Percentiles rank a stretch among this genome's conserved stretches.
These are phyloP conservation scores for Ceuthmochares aereus DNA, from an alignment of 2,113 vertebrate genomes.

Conservation along the genomic window DNA sequence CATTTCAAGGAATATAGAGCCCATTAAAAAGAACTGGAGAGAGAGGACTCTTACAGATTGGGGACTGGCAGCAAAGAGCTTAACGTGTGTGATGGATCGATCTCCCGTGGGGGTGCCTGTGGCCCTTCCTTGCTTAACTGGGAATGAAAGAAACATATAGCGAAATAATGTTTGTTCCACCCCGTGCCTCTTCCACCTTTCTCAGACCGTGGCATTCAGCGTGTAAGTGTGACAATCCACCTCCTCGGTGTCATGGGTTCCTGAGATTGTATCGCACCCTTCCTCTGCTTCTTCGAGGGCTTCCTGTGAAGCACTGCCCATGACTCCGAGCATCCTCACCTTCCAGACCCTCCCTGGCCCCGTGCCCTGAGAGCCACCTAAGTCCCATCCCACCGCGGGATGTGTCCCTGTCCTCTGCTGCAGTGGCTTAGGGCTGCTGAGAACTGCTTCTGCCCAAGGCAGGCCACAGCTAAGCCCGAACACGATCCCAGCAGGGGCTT, in stretches of 20 bases:
- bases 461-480: background rate
- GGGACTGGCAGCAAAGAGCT: background rate
- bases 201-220: background rate
- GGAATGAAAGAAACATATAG: background rate
- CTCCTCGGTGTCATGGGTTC: background rate
- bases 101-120: background rate
- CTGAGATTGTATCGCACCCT: constrained; percentile 27
- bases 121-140: background rate
- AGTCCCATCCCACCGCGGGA: background rate
- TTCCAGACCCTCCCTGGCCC: constrained; percentile 15
- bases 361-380: background rate
- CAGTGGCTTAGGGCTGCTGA: background rate
- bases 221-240: background rate
- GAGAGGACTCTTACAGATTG: background rate
- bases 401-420: background rate
- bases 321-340: background rate
- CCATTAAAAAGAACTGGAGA: background rate
- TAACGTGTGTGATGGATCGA: background rate
- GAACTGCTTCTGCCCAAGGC: background rate
- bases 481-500: background rate
- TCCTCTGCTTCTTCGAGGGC: constrained; percentile 19
- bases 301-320: constrained; percentile 17
- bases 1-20: too few species aligned
- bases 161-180: background rate
- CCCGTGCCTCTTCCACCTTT: background rate